Evolutionary conservation across 2,797 vertebrate species (phyloP).

Genomic region (Myotis pilosus): DNA sequence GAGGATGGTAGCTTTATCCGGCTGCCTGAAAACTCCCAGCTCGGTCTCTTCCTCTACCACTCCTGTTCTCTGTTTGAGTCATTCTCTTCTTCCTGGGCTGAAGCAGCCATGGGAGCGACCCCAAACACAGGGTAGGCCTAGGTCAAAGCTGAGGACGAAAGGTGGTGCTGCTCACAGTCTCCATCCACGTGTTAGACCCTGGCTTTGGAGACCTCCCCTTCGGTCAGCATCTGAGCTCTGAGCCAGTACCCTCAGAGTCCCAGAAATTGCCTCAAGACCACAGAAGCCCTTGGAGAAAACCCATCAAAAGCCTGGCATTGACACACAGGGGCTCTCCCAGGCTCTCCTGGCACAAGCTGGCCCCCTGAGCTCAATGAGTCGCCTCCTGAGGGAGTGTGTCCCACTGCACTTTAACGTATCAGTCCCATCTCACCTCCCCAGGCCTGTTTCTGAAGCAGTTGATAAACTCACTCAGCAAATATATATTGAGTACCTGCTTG

Average conservation of each 20-base stretch:
- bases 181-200: background rate
- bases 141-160: background rate
- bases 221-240: background rate
- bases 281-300: conserved; percentile 4
- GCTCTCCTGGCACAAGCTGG: background rate
- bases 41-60: background rate
- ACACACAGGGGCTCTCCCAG: background rate
- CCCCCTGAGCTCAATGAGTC: background rate
- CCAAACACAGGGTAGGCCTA: background rate
- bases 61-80: background rate
- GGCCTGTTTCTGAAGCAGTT: background rate
- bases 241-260: background rate
- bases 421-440: background rate
- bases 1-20: background rate
- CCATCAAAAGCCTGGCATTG: background rate
- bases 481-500: background rate
- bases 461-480: background rate
- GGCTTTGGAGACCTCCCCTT: background rate
- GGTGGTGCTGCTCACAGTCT: background rate
- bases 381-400: background rate
- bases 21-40: background rate
- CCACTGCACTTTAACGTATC: conserved; percentile 17
- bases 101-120: background rate
- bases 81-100: conserved; percentile 34
- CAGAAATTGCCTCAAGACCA: background rate